Conservation (phyloP, 2,113 vertebrate species). For the Sprattus sprattus region DNA sequence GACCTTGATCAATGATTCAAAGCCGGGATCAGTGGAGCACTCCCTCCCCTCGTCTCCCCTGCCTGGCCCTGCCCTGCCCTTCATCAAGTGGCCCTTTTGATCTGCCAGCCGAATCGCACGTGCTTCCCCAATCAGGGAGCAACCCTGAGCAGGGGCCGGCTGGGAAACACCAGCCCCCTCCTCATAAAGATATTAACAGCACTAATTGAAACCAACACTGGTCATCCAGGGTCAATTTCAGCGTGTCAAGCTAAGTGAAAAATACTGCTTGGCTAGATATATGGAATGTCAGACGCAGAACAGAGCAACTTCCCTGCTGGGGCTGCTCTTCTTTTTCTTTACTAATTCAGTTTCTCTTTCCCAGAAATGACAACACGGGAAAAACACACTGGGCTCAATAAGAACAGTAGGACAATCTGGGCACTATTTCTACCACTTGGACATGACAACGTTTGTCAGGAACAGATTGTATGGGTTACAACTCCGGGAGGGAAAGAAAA, state of each 20-base stretch:
- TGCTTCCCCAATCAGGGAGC: constrained; percentile 76
- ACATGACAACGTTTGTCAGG: not conserved
- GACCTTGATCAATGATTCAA: constrained; percentile 83
- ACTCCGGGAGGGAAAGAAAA: not conserved
- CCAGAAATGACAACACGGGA: not conserved
- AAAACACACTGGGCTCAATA: not conserved
- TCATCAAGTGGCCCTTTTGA: constrained; percentile 87
- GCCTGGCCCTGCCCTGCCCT: constrained; percentile 78
- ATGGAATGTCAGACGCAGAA: constrained; percentile 7
- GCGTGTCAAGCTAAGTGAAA: constrained; percentile 12
- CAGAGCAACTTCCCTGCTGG: not conserved
- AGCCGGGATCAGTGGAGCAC: constrained; percentile 66
- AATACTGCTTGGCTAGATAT: constrained; percentile 18
- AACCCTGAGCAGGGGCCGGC: constrained; percentile 59
- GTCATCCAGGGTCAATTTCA: constrained; percentile 36
- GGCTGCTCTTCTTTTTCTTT: not conserved
- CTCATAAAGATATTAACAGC: constrained; percentile 44
- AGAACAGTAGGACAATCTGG: not conserved
- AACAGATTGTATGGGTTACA: not conserved
- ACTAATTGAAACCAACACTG: constrained; percentile 50
- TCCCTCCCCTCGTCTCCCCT: constrained; percentile 53
- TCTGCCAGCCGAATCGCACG: constrained; percentile 84
- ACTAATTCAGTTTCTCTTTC: not conserved
- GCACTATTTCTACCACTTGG: not conserved
- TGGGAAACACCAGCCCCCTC: constrained; percentile 30